Conservation (phyloP, 2,888 invertebrate species). For the Hipparchia sbordonii region DNA sequence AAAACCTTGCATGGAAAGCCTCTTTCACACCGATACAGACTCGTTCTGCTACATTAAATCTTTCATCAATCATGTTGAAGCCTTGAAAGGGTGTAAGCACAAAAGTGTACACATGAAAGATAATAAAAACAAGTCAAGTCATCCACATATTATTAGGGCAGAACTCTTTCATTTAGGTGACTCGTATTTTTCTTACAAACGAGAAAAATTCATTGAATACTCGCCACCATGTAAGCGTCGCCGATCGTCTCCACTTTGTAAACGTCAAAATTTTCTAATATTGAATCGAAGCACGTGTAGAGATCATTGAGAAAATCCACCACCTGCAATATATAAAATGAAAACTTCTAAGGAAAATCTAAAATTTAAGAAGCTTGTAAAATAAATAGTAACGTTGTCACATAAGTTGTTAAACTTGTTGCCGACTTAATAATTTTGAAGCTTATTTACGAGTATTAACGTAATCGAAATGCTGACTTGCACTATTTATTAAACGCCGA, state of each 20-base stretch:
- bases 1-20: no score
- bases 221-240: slow-evolving; percentile 96
- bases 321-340: slow-evolving; percentile 81
- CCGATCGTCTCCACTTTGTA: slow-evolving; percentile 97
- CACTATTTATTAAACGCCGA: no score
- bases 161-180: slow-evolving; percentile 3
- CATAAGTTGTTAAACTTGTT: neutral
- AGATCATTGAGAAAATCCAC: slow-evolving; percentile 96
- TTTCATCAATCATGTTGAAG: slow-evolving; percentile 13
- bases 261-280: slow-evolving; percentile 95
- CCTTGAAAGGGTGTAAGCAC: neutral
- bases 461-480: no score
- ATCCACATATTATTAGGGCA: slow-evolving; percentile 3
- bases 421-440: neutral
- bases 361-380: neutral
- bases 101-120: neutral
- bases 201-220: slow-evolving; percentile 49
- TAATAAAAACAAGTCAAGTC: neutral
- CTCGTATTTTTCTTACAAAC: neutral
- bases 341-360: neutral
- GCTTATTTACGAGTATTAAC: no score
- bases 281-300: slow-evolving; percentile 97
- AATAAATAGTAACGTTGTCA: neutral
- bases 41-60: neutral
- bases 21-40: neutral